Percentiles rank a stretch among this genome's conserved stretches.
phyloP scores from a whole-genome alignment of 35 echinoderm and acorn worm species.

The Apostichopus parvimensis region DNA sequence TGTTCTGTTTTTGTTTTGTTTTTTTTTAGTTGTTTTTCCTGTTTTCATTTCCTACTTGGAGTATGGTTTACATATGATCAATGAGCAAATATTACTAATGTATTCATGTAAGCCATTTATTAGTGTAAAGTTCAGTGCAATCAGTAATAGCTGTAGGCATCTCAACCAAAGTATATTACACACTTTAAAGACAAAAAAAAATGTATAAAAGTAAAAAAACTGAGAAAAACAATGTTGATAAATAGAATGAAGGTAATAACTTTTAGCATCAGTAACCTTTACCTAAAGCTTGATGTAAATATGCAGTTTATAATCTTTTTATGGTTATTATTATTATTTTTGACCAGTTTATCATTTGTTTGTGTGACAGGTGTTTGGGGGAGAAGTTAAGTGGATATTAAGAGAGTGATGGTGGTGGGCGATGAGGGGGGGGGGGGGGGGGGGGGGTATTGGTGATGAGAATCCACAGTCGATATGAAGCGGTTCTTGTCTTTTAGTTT shows the following conservation, averaged over 20 bases:
- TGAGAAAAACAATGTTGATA: too few species aligned
- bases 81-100: background rate
- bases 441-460: too few species aligned
- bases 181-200: background rate
- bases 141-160: background rate
- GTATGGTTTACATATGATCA: background rate
- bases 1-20: background rate
- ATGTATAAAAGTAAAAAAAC: background rate
- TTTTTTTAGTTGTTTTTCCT: background rate
- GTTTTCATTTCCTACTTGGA: background rate
- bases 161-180: background rate
- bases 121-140: conserved; percentile 5
- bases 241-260: background rate
- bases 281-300: conserved; percentile 1
- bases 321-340: background rate
- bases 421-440: too few species aligned
- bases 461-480: too few species aligned
- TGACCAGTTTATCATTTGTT: background rate
- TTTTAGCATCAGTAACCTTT: background rate
- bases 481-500: too few species aligned
- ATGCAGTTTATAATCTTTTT: conserved; percentile 19
- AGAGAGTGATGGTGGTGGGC: background rate
- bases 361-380: background rate
- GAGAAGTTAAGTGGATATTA: background rate
- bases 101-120: background rate